Evolutionary conservation across 2,888 invertebrate genomes (phyloP).

Genomic region (Zygothrica quintamaculata): DNA sequence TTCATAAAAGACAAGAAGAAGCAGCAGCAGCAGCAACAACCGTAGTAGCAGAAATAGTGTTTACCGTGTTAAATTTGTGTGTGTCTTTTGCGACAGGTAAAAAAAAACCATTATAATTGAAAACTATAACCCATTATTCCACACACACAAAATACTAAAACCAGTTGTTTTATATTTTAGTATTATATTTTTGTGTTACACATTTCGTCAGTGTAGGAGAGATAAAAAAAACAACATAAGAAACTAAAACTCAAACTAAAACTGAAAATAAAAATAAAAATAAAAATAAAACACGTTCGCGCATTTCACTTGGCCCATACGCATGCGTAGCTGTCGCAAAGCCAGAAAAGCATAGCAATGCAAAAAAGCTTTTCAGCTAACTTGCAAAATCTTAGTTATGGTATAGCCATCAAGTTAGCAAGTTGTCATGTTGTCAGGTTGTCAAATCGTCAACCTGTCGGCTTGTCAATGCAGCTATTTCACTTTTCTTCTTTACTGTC

Average conservation of each 20-base stretch:
- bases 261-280: slow-evolving; percentile 14
- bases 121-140: slow-evolving; percentile 17
- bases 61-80: slow-evolving; percentile 17
- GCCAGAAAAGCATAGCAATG: too few relatives aligned
- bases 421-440: slow-evolving; percentile 10
- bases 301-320: slow-evolving; percentile 73
- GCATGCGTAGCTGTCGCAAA: slow-evolving; percentile 64
- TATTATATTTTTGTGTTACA: too few relatives aligned
- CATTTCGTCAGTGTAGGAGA: slow-evolving; percentile 59
- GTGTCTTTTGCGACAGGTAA: slow-evolving; percentile 46
- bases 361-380: slow-evolving; percentile 28
- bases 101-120: slow-evolving; percentile 31
- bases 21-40: neutral
- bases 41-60: too few relatives aligned
- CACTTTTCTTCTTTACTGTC: slow-evolving; percentile 60
- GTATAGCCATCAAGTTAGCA: slow-evolving; percentile 5
- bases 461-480: slow-evolving; percentile 56
- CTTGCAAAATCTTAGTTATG: slow-evolving; percentile 52
- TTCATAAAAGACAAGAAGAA: slow-evolving; percentile 3
- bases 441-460: slow-evolving; percentile 30
- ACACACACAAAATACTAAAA: slow-evolving; percentile 45
- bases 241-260: too few relatives aligned
- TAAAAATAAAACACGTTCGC: slow-evolving; percentile 61
- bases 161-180: slow-evolving; percentile 66
- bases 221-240: slow-evolving; percentile 19